Conservation (phyloP, 2,888 invertebrate species). For the Zele albiditarsus region DNA sequence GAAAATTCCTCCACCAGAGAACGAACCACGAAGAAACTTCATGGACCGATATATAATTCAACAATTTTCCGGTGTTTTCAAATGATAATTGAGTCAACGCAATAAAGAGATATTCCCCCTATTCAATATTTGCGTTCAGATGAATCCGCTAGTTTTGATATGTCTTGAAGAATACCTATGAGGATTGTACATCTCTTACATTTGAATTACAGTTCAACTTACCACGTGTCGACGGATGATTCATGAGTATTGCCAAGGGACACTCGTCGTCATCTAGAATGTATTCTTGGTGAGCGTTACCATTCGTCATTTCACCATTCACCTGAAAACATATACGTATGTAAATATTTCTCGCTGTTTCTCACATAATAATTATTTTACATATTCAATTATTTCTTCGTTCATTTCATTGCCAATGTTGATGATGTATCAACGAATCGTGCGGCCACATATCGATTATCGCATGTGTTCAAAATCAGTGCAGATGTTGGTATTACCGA, state of each 20-base stretch:
- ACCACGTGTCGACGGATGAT: slow-evolving; percentile 90
- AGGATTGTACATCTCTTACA: too few relatives aligned
- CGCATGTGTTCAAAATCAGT: neutral
- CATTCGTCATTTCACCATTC: slow-evolving; percentile 73
- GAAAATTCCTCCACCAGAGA: too few relatives aligned
- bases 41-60: too few relatives aligned
- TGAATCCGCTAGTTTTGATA: too few relatives aligned
- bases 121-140: too few relatives aligned
- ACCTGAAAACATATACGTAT: slow-evolving; percentile 62
- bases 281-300: slow-evolving; percentile 87
- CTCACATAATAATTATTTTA: neutral
- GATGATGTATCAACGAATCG: neutral
- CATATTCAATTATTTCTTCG: neutral
- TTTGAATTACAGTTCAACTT: slow-evolving; percentile 72
- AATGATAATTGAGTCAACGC: too few relatives aligned
- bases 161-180: too few relatives aligned
- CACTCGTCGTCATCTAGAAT: slow-evolving; percentile 98
- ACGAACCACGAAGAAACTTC: too few relatives aligned
- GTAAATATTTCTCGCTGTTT: neutral
- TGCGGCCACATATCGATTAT: neutral
- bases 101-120: too few relatives aligned
- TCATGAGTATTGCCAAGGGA: slow-evolving; percentile 94
- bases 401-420: neutral
- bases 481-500: neutral
- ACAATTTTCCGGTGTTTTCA: too few relatives aligned